Percentiles rank a stretch among this genome's conserved stretches.
Conservation (phyloP, 2,797 vertebrate genomes). For the Hemitrygon akajei region DNA sequence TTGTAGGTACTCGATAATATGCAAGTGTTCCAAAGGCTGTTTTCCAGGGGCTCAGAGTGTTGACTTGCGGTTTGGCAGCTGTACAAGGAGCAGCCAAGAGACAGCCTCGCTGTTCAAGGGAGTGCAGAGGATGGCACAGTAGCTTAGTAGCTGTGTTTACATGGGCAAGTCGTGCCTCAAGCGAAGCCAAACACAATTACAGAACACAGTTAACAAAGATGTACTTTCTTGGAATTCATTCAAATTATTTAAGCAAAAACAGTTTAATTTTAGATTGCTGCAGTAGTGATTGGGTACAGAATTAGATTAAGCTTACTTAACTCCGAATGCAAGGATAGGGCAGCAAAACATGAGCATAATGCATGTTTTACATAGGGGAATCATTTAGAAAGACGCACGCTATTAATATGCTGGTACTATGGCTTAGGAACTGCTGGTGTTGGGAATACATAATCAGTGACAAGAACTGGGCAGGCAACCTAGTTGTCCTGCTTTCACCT, state of each 20-base stretch:
- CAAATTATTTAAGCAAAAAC: neutral
- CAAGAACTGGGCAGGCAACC: neutral
- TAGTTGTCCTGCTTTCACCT: neutral
- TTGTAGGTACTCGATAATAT: constrained; percentile 22
- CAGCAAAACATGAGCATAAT: neutral
- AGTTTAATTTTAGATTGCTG: neutral
- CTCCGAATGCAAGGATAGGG: neutral
- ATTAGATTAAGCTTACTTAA: neutral
- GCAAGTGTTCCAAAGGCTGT: constrained; percentile 29
- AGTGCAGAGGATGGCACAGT: constrained; percentile 29
- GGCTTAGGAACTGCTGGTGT: neutral
- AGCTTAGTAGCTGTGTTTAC: constrained; percentile 28
- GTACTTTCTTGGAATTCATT: constrained; percentile 25
- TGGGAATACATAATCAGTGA: neutral
- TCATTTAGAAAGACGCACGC: neutral
- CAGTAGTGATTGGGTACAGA: neutral
- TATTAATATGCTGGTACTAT: neutral
- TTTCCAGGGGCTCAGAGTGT: constrained; percentile 22
- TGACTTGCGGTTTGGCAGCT: constrained; percentile 13
- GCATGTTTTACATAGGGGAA: constrained; percentile 13
- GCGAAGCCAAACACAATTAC: constrained; percentile 27
- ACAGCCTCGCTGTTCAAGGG: constrained; percentile 21
- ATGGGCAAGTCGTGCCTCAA: constrained; percentile 26
- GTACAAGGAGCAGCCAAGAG: constrained; percentile 18
- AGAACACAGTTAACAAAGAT: constrained; percentile 26